Conservation (phyloP, 2,888 invertebrate species). For the Drosophila kuntzei region DNA sequence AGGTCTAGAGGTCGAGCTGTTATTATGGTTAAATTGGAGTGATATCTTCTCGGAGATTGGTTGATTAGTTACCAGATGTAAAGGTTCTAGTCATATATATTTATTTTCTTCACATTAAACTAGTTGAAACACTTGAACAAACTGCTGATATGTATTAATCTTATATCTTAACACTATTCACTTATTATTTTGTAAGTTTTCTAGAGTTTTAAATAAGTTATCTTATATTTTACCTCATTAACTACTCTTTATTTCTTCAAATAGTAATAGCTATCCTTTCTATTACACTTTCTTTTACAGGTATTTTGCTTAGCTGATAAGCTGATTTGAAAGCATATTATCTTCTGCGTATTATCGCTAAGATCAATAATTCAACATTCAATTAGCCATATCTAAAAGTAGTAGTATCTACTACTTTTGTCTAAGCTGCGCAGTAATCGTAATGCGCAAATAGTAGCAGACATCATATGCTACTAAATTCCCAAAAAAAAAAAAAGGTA, state of each 20-base stretch:
- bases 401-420: conserved; percentile 7
- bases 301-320: conserved; percentile 2
- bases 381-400: conserved; percentile 5
- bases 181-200: neutral
- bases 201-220: neutral
- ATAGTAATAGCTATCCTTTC: neutral
- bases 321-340: conserved; percentile 1
- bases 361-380: neutral
- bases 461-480: conserved; percentile 27
- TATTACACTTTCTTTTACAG: neutral
- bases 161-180: neutral
- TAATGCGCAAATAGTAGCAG: conserved; percentile 41
- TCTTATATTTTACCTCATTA: neutral
- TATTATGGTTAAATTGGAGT: neutral
- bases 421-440: conserved; percentile 23
- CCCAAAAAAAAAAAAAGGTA: conserved; percentile 25
- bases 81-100: neutral
- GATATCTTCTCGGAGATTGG: neutral
- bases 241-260: neutral
- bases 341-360: neutral
- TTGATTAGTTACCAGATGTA: neutral
- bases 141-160: neutral
- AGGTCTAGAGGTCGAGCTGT: conserved; percentile 25
- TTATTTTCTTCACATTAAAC: neutral
- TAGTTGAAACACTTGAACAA: too few relatives aligned